Percentiles rank a stretch among this genome's conserved stretches.
These are phyloP conservation scores for Bombus haemorrhoidalis DNA, from an alignment of 1,140 invertebrate genomes.

Conservation along the genomic window DNA sequence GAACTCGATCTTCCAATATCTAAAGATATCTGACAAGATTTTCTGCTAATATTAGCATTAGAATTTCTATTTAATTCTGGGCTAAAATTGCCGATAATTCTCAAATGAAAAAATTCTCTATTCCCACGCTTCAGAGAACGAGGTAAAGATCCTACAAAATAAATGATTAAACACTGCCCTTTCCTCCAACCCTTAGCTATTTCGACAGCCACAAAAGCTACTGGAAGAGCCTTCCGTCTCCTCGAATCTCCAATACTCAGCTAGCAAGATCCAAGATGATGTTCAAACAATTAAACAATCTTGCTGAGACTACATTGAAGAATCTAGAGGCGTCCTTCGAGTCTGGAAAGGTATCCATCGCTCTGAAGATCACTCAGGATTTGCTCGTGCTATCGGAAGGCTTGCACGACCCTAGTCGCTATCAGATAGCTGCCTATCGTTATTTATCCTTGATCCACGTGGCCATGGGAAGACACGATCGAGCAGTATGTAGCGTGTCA, in stretches of 20 bases:
- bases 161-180: background rate
- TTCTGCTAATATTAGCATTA: no score
- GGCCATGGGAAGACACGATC: slow-evolving; percentile 69
- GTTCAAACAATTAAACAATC: slow-evolving; percentile 50
- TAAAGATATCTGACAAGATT: no score
- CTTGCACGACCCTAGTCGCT: slow-evolving; percentile 43
- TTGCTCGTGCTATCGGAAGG: slow-evolving; percentile 45
- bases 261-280: slow-evolving; percentile 52
- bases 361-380: slow-evolving; percentile 63
- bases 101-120: no score
- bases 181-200: slow-evolving; percentile 49
- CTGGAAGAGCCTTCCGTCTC: slow-evolving; percentile 19
- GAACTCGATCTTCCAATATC: no score
- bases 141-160: no score
- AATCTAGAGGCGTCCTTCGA: slow-evolving; percentile 61
- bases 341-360: slow-evolving; percentile 47
- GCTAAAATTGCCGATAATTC: no score
- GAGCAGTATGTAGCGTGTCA: slow-evolving; percentile 60
- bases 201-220: slow-evolving; percentile 64
- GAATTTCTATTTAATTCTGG: no score
- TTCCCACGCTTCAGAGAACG: no score
- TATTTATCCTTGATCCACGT: slow-evolving; percentile 68
- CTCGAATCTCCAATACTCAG: background rate
- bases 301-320: slow-evolving; percentile 41
- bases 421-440: slow-evolving; percentile 59